Evolutionary conservation across 92 coral and sea anemone species (phyloP).

Genomic region (Epizoanthus fatuus): DNA sequence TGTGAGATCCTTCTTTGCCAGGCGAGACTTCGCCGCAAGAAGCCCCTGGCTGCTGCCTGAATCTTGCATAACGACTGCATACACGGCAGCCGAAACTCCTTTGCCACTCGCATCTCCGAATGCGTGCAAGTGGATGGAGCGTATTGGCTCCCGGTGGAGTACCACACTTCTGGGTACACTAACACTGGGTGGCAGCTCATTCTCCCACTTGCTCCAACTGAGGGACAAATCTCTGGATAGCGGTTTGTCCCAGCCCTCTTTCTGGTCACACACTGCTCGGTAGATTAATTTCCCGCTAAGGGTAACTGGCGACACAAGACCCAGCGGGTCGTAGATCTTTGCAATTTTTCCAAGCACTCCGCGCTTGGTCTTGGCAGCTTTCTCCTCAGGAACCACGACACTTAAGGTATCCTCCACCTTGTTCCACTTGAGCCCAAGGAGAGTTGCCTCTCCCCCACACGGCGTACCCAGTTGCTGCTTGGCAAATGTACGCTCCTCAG

Average conservation of each 20-base stretch:
- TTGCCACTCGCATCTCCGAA: slow-evolving; percentile 12
- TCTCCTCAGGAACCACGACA: slow-evolving; percentile 21
- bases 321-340: slow-evolving; percentile 14
- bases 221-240: background rate
- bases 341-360: slow-evolving; percentile 22
- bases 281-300: slow-evolving; percentile 1
- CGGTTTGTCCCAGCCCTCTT: background rate
- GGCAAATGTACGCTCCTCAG: background rate
- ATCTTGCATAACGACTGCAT: background rate
- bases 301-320: background rate
- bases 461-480: slow-evolving; percentile 17
- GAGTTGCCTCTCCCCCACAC: slow-evolving; percentile 5
- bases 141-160: slow-evolving; percentile 7
- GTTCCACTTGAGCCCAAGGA: slow-evolving; percentile 44
- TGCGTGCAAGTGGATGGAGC: background rate
- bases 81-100: background rate
- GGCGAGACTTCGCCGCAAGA: background rate
- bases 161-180: background rate
- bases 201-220: background rate
- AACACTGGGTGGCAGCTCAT: background rate
- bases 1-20: background rate
- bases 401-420: slow-evolving; percentile 26
- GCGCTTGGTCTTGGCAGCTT: slow-evolving; percentile 27
- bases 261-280: background rate
- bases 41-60: slow-evolving; percentile 12